A percentile compares a stretch with the other conserved stretches of the same genome.
These are phyloP conservation scores for Notarius quadriscutis DNA, from an alignment of 2,113 vertebrate species.

Conservation along the genomic window DNA sequence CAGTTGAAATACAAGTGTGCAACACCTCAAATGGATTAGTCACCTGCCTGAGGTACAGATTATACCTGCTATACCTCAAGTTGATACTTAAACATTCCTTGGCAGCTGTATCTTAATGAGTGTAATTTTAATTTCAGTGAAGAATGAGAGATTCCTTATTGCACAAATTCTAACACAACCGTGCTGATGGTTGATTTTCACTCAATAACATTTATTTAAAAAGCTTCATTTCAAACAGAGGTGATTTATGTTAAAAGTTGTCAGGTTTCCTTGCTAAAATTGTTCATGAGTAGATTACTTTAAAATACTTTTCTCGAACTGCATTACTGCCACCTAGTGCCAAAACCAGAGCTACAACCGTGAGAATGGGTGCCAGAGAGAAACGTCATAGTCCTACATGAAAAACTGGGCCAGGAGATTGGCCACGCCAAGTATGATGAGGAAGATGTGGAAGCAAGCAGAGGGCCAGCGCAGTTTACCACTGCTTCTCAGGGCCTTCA, in stretches of 20 bases:
- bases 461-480: constrained; percentile 80
- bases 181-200: neutral
- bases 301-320: neutral
- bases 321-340: constrained; percentile 8
- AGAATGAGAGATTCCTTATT: neutral
- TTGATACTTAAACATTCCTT: neutral
- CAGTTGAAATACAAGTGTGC: neutral
- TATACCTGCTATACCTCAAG: neutral
- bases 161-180: neutral
- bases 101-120: neutral
- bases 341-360: neutral
- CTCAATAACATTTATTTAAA: neutral
- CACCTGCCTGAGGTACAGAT: neutral
- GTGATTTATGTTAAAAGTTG: neutral
- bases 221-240: neutral
- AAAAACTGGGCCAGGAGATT: constrained; percentile 91
- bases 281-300: neutral
- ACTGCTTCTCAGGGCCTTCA: constrained; percentile 78
- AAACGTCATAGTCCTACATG: constrained; percentile 72
- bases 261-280: neutral
- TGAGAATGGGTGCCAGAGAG: neutral
- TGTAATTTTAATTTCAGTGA: neutral
- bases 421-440: constrained; percentile 85
- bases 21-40: no score
- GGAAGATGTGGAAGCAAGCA: constrained; percentile 77